These are phyloP conservation scores for Rhynchonycteris naso DNA, from an alignment of 2,797 vertebrate species.

Conservation along the genomic window DNA sequence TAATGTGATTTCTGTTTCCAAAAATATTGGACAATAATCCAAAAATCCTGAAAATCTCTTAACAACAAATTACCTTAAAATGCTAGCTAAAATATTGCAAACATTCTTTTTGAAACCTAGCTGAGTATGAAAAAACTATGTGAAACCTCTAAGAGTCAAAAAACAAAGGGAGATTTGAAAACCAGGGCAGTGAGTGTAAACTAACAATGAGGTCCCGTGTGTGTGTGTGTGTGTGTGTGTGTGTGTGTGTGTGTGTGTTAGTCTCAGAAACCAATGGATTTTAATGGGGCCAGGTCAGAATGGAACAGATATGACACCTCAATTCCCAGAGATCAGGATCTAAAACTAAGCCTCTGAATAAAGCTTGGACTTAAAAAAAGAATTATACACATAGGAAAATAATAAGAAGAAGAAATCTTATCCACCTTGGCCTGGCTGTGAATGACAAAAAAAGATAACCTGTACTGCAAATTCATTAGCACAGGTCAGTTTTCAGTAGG, in stretches of 20 bases:
- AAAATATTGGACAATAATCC: neutral
- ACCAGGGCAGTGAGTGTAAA: neutral
- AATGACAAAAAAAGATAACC: neutral
- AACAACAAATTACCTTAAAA: slow-evolving; percentile 32
- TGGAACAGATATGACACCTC: neutral
- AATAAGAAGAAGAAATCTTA: neutral
- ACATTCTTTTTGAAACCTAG: slow-evolving; percentile 23
- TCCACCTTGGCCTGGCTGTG: neutral
- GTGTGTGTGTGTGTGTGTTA: neutral
- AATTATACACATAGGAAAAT: neutral
- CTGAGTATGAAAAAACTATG: slow-evolving; percentile 9
- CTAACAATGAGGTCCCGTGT: neutral
- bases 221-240: neutral
- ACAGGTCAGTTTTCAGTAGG: neutral
- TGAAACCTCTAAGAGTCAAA: neutral
- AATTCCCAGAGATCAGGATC: neutral
- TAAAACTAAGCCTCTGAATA: neutral
- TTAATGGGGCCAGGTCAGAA: neutral
- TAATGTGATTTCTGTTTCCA: neutral
- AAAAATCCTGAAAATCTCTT: neutral
- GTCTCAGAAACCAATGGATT: neutral
- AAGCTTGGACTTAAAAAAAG: neutral
- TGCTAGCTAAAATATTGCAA: neutral
- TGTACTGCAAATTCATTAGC: neutral
- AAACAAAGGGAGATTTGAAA: slow-evolving; percentile 24